Conservation (phyloP, 2,888 invertebrate species). For the Cetonia aurata region DNA sequence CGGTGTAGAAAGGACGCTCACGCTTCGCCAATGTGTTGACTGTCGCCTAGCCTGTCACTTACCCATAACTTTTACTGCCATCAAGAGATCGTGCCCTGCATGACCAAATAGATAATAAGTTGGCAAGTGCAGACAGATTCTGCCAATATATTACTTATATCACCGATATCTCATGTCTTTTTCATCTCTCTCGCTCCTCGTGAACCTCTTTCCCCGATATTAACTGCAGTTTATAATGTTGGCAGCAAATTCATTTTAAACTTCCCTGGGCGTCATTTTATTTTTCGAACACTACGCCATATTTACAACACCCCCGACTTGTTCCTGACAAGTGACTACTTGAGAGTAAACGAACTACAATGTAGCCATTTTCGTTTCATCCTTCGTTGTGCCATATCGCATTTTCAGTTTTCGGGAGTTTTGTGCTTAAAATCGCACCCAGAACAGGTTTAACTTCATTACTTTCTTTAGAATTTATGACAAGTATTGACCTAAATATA, state of each 20-base stretch:
- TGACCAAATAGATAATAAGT: conserved; percentile 59
- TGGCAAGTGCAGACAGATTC: conserved; percentile 54
- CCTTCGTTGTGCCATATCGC: conserved; percentile 2
- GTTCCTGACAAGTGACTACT: conserved; percentile 33
- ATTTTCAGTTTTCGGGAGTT: not conserved
- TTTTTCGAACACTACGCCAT: conserved; percentile 38
- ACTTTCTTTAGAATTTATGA: not conserved
- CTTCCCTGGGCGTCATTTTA: conserved; percentile 32
- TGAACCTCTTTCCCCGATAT: conserved; percentile 16
- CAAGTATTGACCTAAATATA: too few relatives aligned
- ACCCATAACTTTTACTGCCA: conserved; percentile 58
- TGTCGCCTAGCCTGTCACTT: conserved; percentile 58
- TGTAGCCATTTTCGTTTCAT: conserved; percentile 3
- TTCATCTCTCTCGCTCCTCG: conserved; percentile 23
- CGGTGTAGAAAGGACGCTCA: conserved; percentile 24
- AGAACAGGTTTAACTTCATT: not conserved
- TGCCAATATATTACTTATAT: conserved; percentile 56
- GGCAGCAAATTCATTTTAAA: conserved; percentile 33
- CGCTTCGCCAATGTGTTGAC: conserved; percentile 58
- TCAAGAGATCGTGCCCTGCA: conserved; percentile 57
- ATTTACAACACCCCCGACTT: conserved; percentile 36
- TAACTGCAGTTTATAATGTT: conserved; percentile 24
- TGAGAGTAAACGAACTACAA: conserved; percentile 27
- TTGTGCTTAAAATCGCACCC: not conserved
- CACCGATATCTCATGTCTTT: conserved; percentile 52